phyloP scores from a whole-genome alignment of 2,113 vertebrate genomes.

The Crotophaga sulcirostris region DNA sequence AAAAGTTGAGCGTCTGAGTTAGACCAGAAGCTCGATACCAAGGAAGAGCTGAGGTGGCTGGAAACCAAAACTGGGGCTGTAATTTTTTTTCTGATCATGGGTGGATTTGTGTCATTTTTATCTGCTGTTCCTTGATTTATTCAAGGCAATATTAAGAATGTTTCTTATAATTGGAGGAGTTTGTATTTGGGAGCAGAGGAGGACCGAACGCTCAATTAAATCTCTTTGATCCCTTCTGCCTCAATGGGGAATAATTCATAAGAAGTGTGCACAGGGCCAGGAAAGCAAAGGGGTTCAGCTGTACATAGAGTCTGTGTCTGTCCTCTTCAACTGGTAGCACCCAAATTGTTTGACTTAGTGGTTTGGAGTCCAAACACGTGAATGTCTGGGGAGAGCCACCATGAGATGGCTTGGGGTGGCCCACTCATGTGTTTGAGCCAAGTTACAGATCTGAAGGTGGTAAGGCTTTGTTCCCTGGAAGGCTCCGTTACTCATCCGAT shows the following conservation, averaged over 20 bases:
- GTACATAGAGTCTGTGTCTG: accelerated
- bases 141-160: too few species aligned
- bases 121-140: not conserved
- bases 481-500: accelerated
- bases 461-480: not conserved
- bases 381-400: not conserved
- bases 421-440: not conserved
- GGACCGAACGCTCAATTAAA: not conserved
- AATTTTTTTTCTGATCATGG: accelerated
- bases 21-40: not conserved
- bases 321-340: not conserved
- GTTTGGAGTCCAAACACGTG: not conserved
- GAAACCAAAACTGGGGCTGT: not conserved
- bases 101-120: not conserved
- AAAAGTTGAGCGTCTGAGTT: not conserved
- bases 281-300: accelerated
- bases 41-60: not conserved
- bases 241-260: accelerated
- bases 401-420: not conserved
- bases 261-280: accelerated
- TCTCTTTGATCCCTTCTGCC: not conserved
- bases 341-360: accelerated
- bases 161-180: not conserved
- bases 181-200: not conserved
- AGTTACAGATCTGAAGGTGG: not conserved